Base-by-base conservation (phyloP, 2,113 vertebrate species). In the Pampusana beccarii region DNA sequence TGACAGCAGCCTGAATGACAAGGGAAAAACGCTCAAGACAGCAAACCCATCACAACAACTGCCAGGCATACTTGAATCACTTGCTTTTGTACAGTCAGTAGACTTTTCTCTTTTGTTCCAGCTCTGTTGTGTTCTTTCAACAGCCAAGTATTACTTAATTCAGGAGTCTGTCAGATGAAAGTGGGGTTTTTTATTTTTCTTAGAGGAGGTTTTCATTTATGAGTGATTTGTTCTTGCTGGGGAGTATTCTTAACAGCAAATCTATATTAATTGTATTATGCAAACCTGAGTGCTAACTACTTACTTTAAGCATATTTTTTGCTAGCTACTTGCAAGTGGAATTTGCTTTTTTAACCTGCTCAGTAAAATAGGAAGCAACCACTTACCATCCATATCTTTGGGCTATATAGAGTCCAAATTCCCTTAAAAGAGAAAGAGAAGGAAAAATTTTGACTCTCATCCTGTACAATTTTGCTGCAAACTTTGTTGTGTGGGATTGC, bases 91-190 rank as follows among this genome's bases (percentile, higher is more conserved):
- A 62, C 36, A 79, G 15, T 54, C 83, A 65, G 38, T 25, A 51
- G 70, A 72, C 25, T 95, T 38, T 18, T 75, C 69, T 46, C 82
- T 94, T 95, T 92, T 93, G 91, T 96, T 94, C 82, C 77, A 95
- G 54, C 58, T 84, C 90, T 86, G 90, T 58, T 96, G 86, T 75
- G 77, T 89, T 93, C 86, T 72, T 92, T 89, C 84, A 89, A 21
- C 65, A 92, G 42, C 70, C 77, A 87, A 94, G 69, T 29, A 48
- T 73, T 67, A 72, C 57, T 93, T 84, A 84, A 93, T 88, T 95
- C 86, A 84, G 21, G 65, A 88, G 69, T 91, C 88, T 87, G 73
- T 78, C 73, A 79, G 70, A 84, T 57, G 81, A 93, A 92, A 94
- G 44, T 19, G 58, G 48, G 25, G 24, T 15, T 57, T 62, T 80